Conservation (phyloP, 2,113 vertebrate genomes). For the Panthera tigris region DNA sequence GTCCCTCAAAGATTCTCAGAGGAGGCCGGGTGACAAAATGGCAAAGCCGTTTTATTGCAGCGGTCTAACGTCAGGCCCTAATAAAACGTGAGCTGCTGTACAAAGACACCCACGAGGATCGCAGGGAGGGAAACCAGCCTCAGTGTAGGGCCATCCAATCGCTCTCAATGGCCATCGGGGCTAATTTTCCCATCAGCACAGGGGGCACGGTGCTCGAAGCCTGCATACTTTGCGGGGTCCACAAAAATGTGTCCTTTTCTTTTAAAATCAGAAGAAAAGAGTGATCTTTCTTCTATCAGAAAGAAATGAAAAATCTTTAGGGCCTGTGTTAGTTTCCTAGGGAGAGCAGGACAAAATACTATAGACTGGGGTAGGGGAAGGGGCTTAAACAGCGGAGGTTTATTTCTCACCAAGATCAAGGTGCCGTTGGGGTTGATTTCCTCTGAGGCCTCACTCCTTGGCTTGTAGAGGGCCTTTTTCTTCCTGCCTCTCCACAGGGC, state of each 20-base stretch:
- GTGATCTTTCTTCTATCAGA: background rate
- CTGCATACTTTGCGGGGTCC: background rate
- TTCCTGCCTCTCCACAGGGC: fast-evolving
- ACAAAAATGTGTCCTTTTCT: background rate
- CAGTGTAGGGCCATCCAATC: fast-evolving
- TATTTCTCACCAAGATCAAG: background rate
- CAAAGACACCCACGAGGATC: fast-evolving
- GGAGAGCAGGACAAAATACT: background rate
- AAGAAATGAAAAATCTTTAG: background rate
- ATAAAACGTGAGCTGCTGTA: background rate
- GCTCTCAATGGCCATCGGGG: fast-evolving
- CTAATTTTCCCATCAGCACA: fast-evolving
- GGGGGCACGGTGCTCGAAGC: too few species aligned
- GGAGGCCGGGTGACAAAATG: background rate
- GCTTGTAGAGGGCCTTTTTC: background rate
- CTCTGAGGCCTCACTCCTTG: background rate
- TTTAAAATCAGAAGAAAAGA: background rate
- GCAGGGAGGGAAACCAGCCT: background rate
- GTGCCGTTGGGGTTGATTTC: fast-evolving
- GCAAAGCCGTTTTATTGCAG: background rate
- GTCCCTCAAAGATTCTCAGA: background rate
- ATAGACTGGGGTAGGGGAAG: too few species aligned
- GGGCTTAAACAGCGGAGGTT: background rate
- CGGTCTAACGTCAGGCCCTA: fast-evolving
- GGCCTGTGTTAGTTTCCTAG: background rate